These are phyloP conservation scores for Eleutherodactylus coqui DNA, from an alignment of 2,797 vertebrate species.

Conservation along the genomic window DNA sequence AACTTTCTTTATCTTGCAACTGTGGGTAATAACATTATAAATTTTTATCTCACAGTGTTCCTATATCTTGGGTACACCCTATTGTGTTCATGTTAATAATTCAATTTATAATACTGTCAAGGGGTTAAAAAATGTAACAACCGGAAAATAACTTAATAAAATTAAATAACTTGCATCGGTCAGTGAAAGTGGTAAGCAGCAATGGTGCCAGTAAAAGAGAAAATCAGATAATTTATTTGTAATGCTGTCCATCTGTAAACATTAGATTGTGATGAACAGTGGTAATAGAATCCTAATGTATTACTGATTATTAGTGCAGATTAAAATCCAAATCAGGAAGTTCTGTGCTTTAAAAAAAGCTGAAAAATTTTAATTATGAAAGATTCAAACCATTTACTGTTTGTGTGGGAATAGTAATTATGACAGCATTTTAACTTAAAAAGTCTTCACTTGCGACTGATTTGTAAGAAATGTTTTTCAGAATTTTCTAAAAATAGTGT, in stretches of 20 bases:
- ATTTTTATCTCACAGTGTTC: too few relatives aligned
- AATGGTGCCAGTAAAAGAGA: not conserved
- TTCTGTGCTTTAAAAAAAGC: conserved; percentile 22
- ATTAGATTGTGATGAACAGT: conserved; percentile 26
- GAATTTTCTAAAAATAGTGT: not conserved
- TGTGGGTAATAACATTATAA: too few relatives aligned
- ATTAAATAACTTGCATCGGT: not conserved
- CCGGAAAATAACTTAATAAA: not conserved
- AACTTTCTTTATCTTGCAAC: too few relatives aligned
- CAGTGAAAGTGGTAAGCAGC: not conserved
- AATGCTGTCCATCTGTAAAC: not conserved
- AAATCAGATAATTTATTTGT: not conserved
- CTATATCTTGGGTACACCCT: not conserved
- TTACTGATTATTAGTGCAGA: conserved; percentile 40
- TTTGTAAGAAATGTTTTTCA: conserved; percentile 28
- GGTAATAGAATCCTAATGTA: not conserved
- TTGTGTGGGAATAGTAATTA: conserved; percentile 5
- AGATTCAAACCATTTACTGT: conserved; percentile 43
- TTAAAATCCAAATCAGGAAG: conserved; percentile 44
- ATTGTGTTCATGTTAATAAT: not conserved
- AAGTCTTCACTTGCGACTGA: conserved; percentile 18
- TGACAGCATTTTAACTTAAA: conserved; percentile 25
- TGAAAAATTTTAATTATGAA: conserved; percentile 34
- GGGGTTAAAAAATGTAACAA: not conserved
- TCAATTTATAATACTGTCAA: not conserved